Evolutionary conservation across 2,797 vertebrate genomes (phyloP), one percentile per base, ranked within the genome.

Genomic region (Hapalemur alaotrensis): DNA sequence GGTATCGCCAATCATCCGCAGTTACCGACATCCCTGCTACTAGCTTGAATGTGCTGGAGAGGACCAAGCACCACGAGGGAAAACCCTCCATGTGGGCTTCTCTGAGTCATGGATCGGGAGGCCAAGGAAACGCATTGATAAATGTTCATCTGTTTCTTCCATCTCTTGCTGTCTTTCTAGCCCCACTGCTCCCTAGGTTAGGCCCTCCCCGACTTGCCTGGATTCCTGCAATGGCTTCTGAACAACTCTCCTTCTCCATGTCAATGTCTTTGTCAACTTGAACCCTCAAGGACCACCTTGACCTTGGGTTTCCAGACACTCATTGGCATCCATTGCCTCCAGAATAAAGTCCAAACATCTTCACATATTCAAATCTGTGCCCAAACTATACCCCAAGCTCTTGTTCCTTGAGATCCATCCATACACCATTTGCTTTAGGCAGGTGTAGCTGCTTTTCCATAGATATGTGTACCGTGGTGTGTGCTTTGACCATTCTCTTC

Each of bases 241-340:
- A 84, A 41, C n/a, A 11, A 32, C 50, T 63, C 46, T 54, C 18
- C 7, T 79, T 12, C 50, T 75, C 41, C 18, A 4, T 9, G 4
- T 48, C 80, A 96, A 12, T 28, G 15, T 87, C 57, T 61, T 86
- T 75, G 35, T 30, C 70, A 78, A 61, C 35, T n/a, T 59, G 35
- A 54, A 41, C 23, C 89, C 28, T 89, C 35, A 75, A 81, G 57
- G 7, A 14, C 32, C 4, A 1, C 5, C 4, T 75, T 94, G 28
- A 61, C 48, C 41, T 95, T 69, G 30, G 65, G 30, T 28, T 86
- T 86, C 46, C 52, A 32, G 14, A 73, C 32, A 20, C 41, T 92
- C 48, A 17, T 12, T 76, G 57, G 23, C 82, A 22, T 67, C 30
- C 4, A 25, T 10, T 76, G 43, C 23, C 23, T 22, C 81, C 57